phyloP scores from a whole-genome alignment of 2,113 vertebrate genomes.

The Ia io region DNA sequence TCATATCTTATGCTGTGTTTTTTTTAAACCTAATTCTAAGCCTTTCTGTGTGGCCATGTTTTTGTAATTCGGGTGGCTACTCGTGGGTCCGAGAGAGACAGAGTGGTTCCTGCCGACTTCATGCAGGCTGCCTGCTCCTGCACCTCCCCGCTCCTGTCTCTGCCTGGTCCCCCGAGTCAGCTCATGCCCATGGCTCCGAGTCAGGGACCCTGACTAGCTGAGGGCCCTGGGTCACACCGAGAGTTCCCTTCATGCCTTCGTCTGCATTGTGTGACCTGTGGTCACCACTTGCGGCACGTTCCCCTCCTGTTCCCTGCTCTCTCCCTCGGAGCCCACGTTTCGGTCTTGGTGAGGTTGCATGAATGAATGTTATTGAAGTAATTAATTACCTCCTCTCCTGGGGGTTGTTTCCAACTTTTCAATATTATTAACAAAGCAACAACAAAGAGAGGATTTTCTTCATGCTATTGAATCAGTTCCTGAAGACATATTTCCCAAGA shows the following conservation, averaged over 20 bases:
- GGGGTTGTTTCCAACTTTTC: not conserved
- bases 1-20: not conserved
- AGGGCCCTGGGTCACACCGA: not conserved
- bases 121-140: not conserved
- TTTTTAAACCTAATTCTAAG: not conserved
- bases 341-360: not conserved
- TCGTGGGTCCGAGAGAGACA: not conserved
- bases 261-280: not conserved
- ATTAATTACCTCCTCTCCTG: constrained; percentile 44
- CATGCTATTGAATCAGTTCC: not conserved
- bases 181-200: not conserved
- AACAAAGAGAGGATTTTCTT: not conserved
- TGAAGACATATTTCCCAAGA: not conserved
- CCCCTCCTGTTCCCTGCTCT: not conserved
- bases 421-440: not conserved
- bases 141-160: not conserved
- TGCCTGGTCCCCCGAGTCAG: not conserved
- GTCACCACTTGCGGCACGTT: rapidly evolving
- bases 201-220: not conserved
- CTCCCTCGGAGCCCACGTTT: not conserved
- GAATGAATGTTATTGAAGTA: not conserved
- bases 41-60: not conserved
- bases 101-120: rapidly evolving
- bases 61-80: not conserved
- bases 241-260: not conserved